Evolutionary conservation across 2,113 vertebrate species (phyloP), one percentile per base, ranked within the genome.

Genomic region (Nyctereutes procyonoides): DNA sequence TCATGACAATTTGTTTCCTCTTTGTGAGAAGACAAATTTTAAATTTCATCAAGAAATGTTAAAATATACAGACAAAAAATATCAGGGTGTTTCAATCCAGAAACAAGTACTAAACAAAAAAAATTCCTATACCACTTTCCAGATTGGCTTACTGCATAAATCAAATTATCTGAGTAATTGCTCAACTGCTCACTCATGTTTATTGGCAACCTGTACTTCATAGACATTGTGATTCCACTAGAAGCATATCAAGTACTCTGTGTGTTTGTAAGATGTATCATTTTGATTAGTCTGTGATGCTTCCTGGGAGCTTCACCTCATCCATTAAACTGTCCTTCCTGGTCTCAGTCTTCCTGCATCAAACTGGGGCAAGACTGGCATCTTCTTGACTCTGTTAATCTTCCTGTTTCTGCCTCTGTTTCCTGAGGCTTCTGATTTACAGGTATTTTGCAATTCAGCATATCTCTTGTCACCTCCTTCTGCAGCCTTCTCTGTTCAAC

Each of bases 1-100:
- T 83, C 43, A 79, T 55, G 56, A 74, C 83, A 95, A 88, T 28
- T 77, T 94, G 8, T 93, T 60, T 97, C 28, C 51, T 86, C 4
- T 53, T 20, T 22, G 11, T 71, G 12, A 92, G 48, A 77, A 76
- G 43, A 83, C 91, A 88, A 86, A 38, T 32, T 90, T 58, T 62
- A 8, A 67, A 80, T 60, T 73, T 73, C 56, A 76, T 38, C 56
- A 87, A 58, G 3, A 89, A 81, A 88, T 81, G 15, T 69, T 89
- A 84, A 85, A 67, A 63, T 43, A 55, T 26, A 51, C 9, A 56
- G 35, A 24, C 91, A 56, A 93, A 84, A 63, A 79, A 85, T 65
- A 55, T 35, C 32, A 86, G 13, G 3, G 19, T 32, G 53, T 79
- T 62, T 93, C 53, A 60, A 77, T 38, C 17, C 17, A 87, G 43